Base-by-base conservation (phyloP, 2,113 vertebrate genomes). In the Mesoclemmys tuberculata region DNA sequence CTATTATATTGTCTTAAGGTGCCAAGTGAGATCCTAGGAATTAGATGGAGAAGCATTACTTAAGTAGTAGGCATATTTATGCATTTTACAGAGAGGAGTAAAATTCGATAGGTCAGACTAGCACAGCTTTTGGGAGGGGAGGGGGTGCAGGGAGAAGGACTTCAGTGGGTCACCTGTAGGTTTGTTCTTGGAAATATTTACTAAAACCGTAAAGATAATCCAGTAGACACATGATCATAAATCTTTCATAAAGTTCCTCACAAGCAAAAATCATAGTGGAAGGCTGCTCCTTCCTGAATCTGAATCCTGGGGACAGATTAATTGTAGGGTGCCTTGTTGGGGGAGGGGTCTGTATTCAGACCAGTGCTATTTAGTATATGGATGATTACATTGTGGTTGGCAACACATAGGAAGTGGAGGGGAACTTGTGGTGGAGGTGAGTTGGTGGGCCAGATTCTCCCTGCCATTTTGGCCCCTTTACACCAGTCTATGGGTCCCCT, bases 381-480 rank as follows among this genome's bases (percentile, higher is more conserved):
- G 6, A 14, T 79, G 4, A 56, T 82, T 54, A 80, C 35, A 7
- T 6, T 74, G 49, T 8, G 22, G 21, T 1, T 12, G 35, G 29
- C 27, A 10, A 48, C 94, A 7, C 21, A 35, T 19, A 68, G 35
- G 8, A 68, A 68, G 35, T n/a, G 18, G 16, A 31, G 64, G 19
- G 64, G 64, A 68, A 26, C 11, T 48, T 84, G 27, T 82, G 16
- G 1, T 38, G 56, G 51, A 35, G 26, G 38, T 56, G 49, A 22
- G 48, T 71, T 71, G 14, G 38, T 74, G 71, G 24, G 12, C 21
- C 71, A 44, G 41, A 44, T 75, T 44, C 12, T 84, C 71, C 81
- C 71, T 92, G 48, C 29, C 38, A 31, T 92, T 85, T 29, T 56
- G 0, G 0, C 78, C 13, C 0, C 0, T 9, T 51, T 87, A 26